Percentiles rank a stretch among this genome's conserved stretches.
Conservation (phyloP, 2,797 vertebrate genomes). For the Meriones psammophilus region DNA sequence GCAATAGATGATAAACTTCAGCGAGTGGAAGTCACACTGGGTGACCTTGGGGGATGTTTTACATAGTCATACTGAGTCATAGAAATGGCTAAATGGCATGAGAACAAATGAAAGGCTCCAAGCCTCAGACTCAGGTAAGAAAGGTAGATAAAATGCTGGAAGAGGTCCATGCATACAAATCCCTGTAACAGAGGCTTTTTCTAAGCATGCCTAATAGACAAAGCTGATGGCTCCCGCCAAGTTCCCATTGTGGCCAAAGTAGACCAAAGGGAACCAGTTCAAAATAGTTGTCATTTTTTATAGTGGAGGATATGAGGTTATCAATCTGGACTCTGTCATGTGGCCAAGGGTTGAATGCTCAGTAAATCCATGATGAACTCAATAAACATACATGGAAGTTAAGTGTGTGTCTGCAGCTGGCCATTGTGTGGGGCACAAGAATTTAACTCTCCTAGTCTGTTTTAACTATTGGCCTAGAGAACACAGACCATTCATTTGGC, state of each 20-base stretch:
- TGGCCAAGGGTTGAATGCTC: background rate
- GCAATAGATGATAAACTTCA: background rate
- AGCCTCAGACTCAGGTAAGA: background rate
- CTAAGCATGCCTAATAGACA: background rate
- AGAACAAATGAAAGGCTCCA: background rate
- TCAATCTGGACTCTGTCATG: background rate
- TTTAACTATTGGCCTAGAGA: background rate
- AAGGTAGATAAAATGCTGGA: background rate
- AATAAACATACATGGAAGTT: background rate
- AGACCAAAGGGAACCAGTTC: background rate
- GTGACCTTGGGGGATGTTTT: background rate
- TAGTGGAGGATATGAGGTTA: background rate
- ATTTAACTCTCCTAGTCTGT: background rate
- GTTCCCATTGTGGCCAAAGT: background rate
- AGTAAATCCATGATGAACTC: background rate
- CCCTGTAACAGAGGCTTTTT: background rate
- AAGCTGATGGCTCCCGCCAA: accelerated
- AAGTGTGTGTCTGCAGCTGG: background rate
- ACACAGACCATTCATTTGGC: background rate
- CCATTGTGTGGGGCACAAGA: background rate
- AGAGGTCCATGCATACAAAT: background rate
- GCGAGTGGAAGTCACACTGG: background rate
- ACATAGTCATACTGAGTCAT: background rate
- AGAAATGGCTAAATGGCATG: background rate
- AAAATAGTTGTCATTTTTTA: background rate